Conservation (phyloP, 2,113 vertebrate species). For the Ascaphus truei region DNA sequence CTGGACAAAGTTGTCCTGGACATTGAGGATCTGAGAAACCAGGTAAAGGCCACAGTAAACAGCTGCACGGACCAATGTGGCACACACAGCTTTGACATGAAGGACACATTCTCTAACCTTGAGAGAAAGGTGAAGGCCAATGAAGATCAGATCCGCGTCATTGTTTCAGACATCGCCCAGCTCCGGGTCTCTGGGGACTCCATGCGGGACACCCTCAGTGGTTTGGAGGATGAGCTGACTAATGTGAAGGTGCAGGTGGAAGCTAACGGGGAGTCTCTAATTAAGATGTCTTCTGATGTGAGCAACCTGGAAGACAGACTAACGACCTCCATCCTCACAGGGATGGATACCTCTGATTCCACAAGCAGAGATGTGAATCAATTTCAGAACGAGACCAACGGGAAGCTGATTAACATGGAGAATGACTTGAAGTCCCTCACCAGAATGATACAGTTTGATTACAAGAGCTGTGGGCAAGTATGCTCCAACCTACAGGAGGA, state of each 20-base stretch:
- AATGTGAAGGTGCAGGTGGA: slow-evolving; percentile 55
- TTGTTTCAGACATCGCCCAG: slow-evolving; percentile 64
- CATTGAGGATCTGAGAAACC: slow-evolving; percentile 58
- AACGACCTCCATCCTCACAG: slow-evolving; percentile 22
- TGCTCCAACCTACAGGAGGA: slow-evolving; percentile 75
- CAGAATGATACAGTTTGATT: slow-evolving; percentile 54
- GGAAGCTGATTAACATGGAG: slow-evolving; percentile 58
- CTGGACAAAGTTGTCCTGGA: slow-evolving; percentile 47
- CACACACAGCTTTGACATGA: slow-evolving; percentile 46
- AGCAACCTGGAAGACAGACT: slow-evolving; percentile 55
- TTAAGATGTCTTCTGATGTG: slow-evolving; percentile 50
- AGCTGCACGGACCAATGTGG: slow-evolving; percentile 49
- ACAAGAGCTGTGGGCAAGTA: slow-evolving; percentile 61
- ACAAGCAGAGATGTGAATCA: slow-evolving; percentile 53
- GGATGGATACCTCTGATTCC: slow-evolving; percentile 48
- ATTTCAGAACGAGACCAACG: slow-evolving; percentile 62
- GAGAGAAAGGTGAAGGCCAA: slow-evolving; percentile 67
- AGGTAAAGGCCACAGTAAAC: slow-evolving; percentile 51
- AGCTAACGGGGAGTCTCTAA: slow-evolving; percentile 52
- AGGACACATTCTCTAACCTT: slow-evolving; percentile 64
- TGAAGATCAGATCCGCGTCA: slow-evolving; percentile 60
- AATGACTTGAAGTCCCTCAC: slow-evolving; percentile 45
- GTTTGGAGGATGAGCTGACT: slow-evolving; percentile 53
- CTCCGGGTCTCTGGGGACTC: slow-evolving; percentile 67
- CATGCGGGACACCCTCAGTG: slow-evolving; percentile 52